These are phyloP conservation scores for Frankliniella fusca DNA, from an alignment of 2,888 invertebrate species.

Conservation along the genomic window DNA sequence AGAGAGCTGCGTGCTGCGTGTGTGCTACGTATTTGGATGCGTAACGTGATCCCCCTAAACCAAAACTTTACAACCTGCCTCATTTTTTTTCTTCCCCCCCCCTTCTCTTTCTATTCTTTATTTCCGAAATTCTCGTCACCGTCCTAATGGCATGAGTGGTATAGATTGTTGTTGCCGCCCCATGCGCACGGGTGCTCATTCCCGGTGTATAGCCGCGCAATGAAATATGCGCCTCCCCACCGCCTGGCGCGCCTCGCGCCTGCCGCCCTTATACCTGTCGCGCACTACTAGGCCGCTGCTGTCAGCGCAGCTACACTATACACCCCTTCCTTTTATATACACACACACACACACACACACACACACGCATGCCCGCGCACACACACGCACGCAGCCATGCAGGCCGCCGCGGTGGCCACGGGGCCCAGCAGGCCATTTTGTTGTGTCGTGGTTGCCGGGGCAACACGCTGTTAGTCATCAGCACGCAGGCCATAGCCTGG, in stretches of 20 bases:
- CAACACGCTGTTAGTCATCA: conserved; percentile 18
- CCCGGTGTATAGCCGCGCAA: no score
- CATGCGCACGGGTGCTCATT: no score
- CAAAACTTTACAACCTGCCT: no score
- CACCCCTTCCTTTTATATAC: neutral
- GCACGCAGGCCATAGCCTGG: neutral
- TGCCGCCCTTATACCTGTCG: neutral
- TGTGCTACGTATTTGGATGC: no score
- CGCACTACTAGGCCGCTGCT: neutral
- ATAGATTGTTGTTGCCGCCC: no score
- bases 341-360: conserved; percentile 7
- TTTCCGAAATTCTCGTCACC: no score
- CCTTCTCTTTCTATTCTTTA: no score
- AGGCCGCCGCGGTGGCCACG: neutral
- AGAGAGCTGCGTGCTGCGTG: no score
- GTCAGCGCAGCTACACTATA: neutral
- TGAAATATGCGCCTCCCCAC: neutral
- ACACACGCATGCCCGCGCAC: neutral
- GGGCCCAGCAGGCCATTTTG: neutral
- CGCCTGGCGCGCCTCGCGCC: no score
- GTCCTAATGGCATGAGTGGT: no score
- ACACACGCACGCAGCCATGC: neutral
- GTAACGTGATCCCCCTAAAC: no score
- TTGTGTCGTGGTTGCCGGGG: conserved; percentile 6
- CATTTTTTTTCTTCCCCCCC: no score